Percentiles rank a stretch among this genome's conserved stretches.
Evolutionary conservation across 2,797 vertebrate species (phyloP).

Genomic region (Uromys caudimaculatus): DNA sequence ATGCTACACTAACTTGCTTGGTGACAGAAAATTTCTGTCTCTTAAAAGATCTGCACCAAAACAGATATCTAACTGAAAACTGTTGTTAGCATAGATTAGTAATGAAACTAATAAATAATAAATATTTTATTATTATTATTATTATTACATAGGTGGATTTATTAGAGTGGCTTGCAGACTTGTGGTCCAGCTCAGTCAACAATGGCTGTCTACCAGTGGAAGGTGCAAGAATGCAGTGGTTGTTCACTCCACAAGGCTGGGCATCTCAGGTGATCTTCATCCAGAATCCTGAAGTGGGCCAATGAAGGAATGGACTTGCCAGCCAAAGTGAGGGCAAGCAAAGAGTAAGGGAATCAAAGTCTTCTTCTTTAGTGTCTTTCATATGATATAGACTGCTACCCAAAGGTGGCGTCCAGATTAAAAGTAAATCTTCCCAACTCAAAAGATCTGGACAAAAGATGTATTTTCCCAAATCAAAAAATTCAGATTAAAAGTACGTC

Average conservation of each 20-base stretch:
- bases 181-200: not conserved
- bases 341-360: not conserved
- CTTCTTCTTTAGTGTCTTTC: not conserved
- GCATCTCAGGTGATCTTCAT: not conserved
- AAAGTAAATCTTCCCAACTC: not conserved
- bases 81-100: not conserved
- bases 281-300: not conserved
- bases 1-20: not conserved
- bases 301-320: not conserved
- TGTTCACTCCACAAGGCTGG: not conserved
- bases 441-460: not conserved
- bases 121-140: too few relatives aligned
- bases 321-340: not conserved
- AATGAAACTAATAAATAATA: too few relatives aligned
- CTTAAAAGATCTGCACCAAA: not conserved
- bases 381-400: not conserved
- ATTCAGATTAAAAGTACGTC: not conserved
- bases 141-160: too few relatives aligned
- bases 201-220: not conserved
- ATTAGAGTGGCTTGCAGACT: not conserved
- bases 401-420: not conserved
- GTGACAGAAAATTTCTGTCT: not conserved
- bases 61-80: constrained; percentile 5
- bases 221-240: not conserved
- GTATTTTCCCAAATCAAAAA: not conserved